Conservation (phyloP, 2,797 vertebrate species). For the Dicrostonyx torquatus region DNA sequence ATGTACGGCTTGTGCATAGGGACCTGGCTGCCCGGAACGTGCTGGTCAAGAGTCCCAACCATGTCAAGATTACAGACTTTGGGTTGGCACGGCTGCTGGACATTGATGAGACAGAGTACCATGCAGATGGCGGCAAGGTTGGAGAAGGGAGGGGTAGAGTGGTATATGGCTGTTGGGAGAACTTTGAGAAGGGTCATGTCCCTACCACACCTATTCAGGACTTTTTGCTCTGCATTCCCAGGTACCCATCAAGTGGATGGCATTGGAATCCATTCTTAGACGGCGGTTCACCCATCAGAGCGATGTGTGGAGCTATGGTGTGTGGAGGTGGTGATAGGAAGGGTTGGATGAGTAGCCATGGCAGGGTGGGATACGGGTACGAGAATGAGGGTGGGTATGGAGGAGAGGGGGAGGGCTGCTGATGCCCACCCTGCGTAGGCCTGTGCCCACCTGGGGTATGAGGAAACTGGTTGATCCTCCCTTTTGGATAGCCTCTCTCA, state of each 20-base stretch:
- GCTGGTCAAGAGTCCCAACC: slow-evolving; percentile 96
- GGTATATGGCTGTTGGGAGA: slow-evolving; percentile 40
- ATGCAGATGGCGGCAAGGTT: slow-evolving; percentile 96
- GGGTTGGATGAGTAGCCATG: neutral
- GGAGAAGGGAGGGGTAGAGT: neutral
- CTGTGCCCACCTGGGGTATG: neutral
- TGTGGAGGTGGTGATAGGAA: fast-evolving
- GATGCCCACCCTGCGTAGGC: neutral
- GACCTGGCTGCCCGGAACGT: slow-evolving; percentile 97
- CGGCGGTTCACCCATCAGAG: slow-evolving; percentile 98
- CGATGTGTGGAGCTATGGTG: slow-evolving; percentile 99
- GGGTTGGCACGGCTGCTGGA: slow-evolving; percentile 96
- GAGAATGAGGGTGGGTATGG: neutral
- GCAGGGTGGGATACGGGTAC: neutral
- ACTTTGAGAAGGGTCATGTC: neutral
- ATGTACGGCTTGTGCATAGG: slow-evolving; percentile 95
- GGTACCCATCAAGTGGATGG: slow-evolving; percentile 99
- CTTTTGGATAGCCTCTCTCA: neutral
- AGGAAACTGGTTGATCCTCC: neutral
- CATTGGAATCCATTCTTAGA: slow-evolving; percentile 96
- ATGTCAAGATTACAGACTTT: slow-evolving; percentile 99
- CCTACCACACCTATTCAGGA: neutral
- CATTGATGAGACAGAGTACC: slow-evolving; percentile 97
- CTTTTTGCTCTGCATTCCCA: slow-evolving; percentile 69
- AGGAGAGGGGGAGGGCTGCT: neutral